Evolutionary conservation across 2,888 invertebrate genomes (phyloP).

Genomic region (Rhagonycha lutea): DNA sequence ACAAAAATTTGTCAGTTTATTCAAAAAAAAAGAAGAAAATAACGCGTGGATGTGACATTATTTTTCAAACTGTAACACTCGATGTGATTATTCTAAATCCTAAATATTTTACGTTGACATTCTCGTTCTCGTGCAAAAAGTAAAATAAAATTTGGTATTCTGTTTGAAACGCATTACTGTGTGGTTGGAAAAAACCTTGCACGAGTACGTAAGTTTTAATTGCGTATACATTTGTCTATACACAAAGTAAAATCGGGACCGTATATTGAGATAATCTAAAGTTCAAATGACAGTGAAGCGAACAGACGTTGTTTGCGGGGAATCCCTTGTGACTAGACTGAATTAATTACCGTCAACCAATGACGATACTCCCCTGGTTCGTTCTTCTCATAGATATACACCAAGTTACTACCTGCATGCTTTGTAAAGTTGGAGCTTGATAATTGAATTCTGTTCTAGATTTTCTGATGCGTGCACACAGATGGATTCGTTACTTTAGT

Average conservation of each 20-base stretch:
- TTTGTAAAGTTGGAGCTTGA: constrained; percentile 28
- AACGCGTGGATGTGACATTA: constrained; percentile 26
- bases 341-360: constrained; percentile 47
- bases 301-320: constrained; percentile 43
- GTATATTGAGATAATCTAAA: constrained; percentile 38
- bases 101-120: constrained; percentile 1
- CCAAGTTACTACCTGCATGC: constrained; percentile 29
- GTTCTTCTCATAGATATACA: constrained; percentile 18
- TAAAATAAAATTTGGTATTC: neutral
- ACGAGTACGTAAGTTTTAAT: neutral
- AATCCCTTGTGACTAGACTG: constrained; percentile 46
- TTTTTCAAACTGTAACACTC: constrained; percentile 4
- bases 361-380: constrained; percentile 35
- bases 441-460: constrained; percentile 27
- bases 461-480: constrained; percentile 21
- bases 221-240: constrained; percentile 5
- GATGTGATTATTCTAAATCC: neutral
- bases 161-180: neutral
- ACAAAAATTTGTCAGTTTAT: constrained; percentile 28
- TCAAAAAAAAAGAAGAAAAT: constrained; percentile 15
- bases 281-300: constrained; percentile 46
- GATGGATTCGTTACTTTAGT: constrained; percentile 1
- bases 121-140: neutral
- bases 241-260: constrained; percentile 27
- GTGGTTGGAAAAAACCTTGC: neutral